Evolutionary conservation across 2,797 vertebrate species (phyloP), one percentile per base, ranked within the genome.

Genomic region (Sphaeramia orbicularis): DNA sequence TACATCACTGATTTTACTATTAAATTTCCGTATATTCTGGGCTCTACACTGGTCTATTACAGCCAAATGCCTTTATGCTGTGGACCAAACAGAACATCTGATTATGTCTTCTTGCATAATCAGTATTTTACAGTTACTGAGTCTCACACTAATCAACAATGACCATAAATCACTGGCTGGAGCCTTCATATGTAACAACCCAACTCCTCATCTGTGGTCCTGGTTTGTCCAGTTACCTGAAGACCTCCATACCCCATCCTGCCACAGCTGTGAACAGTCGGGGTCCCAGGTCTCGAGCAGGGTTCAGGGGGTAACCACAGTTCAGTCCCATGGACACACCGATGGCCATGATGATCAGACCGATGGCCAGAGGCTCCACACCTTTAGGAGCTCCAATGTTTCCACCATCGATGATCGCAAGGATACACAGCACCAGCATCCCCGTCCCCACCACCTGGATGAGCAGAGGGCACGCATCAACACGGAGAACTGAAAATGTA

Each of bases 221-320:
- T 15, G 12, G 13, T n/a, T n/a, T 14, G 13, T n/a, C 6, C 32
- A 69, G 89, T 93, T 91, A 99, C 98, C 94, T 98, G 92, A 99
- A 99, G 45, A 99, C 97, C 72, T 97, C 96, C 81, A 93, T 90
- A 9, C 98, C 97, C 97, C 97, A 99, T 43, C 98, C 98, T 0
- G 97, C 97, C 13, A 96, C 0, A 0, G 96, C 95, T 0, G 97
- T 99, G 91, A 99, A 99, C 58, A 99, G 87, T 13, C 98, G 91
- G 3, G 98, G 97, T 8, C 96, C 94, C 54, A 99, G 93, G 74
- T 99, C 98, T 58, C 98, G 93, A 78, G 98, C 98, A 0, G 98
- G 98, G 80, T 99, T 99, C 91, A 99, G 95, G 19, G 97, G 96
- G 74, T 97, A 97, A 27, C 97, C 97, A 24, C 95, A 95, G 94